A percentile compares a stretch with the other conserved stretches of the same genome.
Conservation (phyloP, 1,140 invertebrate species). For the Monochamus saltuarius region DNA sequence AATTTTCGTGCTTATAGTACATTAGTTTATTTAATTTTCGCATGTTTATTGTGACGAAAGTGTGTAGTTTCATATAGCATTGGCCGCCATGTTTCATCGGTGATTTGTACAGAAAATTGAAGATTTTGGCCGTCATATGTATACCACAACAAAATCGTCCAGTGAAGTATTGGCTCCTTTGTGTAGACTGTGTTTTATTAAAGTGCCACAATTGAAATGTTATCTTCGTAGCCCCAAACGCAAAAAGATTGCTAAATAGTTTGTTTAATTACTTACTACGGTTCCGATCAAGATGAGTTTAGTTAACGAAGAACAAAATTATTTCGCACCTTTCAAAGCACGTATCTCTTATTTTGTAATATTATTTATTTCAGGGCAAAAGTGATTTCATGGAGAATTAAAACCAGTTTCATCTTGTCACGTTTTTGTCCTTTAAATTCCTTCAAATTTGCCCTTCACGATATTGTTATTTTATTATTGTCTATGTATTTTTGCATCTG, state of each 20-base stretch:
- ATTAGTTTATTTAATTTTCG: constrained; percentile 45
- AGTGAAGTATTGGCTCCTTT: constrained; percentile 23
- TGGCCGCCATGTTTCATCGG: constrained; percentile 47
- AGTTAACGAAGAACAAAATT: constrained; percentile 33
- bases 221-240: constrained; percentile 16
- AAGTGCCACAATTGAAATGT: constrained; percentile 27
- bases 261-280: constrained; percentile 18
- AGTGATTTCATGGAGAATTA: constrained; percentile 36
- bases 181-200: constrained; percentile 31
- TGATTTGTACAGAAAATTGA: constrained; percentile 37
- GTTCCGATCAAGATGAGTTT: constrained; percentile 37
- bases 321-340: constrained; percentile 47
- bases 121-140: constrained; percentile 23
- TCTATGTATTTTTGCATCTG: too few relatives aligned
- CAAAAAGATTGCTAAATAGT: constrained; percentile 15
- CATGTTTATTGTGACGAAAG: constrained; percentile 44
- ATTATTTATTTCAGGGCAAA: constrained; percentile 23
- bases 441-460: too few relatives aligned
- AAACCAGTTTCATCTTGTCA: not conserved
- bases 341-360: constrained; percentile 44
- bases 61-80: constrained; percentile 45
- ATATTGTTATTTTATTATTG: too few relatives aligned
- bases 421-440: too few relatives aligned
- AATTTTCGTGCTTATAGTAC: constrained; percentile 43
- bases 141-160: constrained; percentile 24